These are phyloP conservation scores for Cenopis cana DNA, from an alignment of 2,888 invertebrate species.

Conservation along the genomic window DNA sequence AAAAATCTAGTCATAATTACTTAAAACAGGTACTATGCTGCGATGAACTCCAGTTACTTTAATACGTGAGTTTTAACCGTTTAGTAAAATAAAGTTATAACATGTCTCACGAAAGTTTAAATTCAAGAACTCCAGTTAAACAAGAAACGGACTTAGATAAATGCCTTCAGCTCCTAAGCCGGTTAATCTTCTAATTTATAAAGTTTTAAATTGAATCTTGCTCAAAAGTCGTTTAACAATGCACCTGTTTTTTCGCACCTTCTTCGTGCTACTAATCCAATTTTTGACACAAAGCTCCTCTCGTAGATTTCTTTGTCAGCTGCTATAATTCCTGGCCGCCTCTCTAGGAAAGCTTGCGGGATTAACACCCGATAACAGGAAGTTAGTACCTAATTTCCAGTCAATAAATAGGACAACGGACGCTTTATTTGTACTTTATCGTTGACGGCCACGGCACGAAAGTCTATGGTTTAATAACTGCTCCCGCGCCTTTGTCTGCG, in stretches of 20 bases:
- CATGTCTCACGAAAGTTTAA: too few species aligned
- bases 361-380: constrained; percentile 8
- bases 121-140: constrained; percentile 18
- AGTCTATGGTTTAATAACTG: too few species aligned
- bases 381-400: too few species aligned
- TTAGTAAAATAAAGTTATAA: too few species aligned
- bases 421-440: too few species aligned
- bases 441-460: too few species aligned
- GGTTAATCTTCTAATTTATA: constrained; percentile 43
- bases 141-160: constrained; percentile 36
- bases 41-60: too few species aligned
- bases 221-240: constrained; percentile 44
- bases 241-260: constrained; percentile 42
- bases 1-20: too few species aligned
- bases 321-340: constrained; percentile 40
- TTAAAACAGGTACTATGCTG: too few species aligned
- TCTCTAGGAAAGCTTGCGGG: constrained; percentile 32
- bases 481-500: too few species aligned
- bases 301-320: constrained; percentile 43
- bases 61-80: too few species aligned
- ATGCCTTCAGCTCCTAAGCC: constrained; percentile 32
- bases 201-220: constrained; percentile 43
- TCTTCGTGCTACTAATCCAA: constrained; percentile 40
- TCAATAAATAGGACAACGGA: too few species aligned
- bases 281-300: constrained; percentile 44